Percentiles rank a stretch among this genome's conserved stretches.
phyloP scores from a whole-genome alignment of 2,113 vertebrate genomes.

The Silurus glanis region DNA sequence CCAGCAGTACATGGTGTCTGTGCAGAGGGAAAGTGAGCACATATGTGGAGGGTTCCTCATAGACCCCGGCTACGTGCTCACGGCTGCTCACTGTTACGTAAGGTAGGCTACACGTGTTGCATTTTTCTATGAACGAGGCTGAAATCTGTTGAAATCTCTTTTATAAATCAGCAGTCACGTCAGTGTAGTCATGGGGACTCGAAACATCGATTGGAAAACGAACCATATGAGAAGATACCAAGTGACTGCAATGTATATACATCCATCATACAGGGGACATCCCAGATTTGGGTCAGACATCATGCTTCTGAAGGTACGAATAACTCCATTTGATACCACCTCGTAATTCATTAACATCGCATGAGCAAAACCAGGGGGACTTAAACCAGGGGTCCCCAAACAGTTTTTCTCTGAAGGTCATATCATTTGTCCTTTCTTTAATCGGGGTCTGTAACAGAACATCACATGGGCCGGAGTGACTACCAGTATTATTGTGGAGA shows the following conservation, averaged over 20 bases:
- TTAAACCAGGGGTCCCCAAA: no score
- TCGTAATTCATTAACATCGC: no score
- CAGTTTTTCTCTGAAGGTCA: no score
- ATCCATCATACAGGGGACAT: neutral
- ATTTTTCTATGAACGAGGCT: neutral
- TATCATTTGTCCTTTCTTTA: no score
- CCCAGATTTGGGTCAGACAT: conserved; percentile 51
- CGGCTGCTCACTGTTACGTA: conserved; percentile 62
- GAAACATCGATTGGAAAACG: conserved; percentile 56
- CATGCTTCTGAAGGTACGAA: conserved; percentile 73
- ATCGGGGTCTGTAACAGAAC: no score
- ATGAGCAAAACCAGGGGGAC: no score
- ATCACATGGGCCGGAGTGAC: no score
- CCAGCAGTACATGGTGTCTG: conserved; percentile 51
- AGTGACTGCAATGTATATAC: conserved; percentile 44
- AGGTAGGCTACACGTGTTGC: conserved; percentile 35
- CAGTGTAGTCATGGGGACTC: conserved; percentile 65
- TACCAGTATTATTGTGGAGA: no score
- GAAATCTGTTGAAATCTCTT: neutral
- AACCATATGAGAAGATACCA: conserved; percentile 33
- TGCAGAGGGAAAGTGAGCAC: conserved; percentile 40
- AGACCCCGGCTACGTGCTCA: conserved; percentile 46
- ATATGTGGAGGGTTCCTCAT: conserved; percentile 54
- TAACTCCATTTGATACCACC: no score
- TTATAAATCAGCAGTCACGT: neutral